Evolutionary conservation across 2,888 invertebrate species (phyloP).

Genomic region (Psylliodes chrysocephalus): DNA sequence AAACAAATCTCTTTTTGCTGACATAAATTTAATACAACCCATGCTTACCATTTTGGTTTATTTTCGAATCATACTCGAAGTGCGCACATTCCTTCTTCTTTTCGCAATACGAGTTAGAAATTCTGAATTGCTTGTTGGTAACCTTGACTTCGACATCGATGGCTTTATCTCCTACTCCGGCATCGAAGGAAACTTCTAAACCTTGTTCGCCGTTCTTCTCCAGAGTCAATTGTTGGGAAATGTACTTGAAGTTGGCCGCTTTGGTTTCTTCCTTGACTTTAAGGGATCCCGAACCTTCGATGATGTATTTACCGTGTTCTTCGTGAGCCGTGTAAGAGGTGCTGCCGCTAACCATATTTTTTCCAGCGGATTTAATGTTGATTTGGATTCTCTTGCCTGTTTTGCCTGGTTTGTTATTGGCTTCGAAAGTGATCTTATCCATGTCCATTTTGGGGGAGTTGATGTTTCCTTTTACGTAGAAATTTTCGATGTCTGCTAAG

Average conservation of each 20-base stretch:
- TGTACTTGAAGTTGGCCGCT: constrained; percentile 79
- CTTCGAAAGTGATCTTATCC: constrained; percentile 73
- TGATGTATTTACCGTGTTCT: constrained; percentile 75
- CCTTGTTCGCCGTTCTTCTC: constrained; percentile 77
- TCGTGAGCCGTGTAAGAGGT: constrained; percentile 77
- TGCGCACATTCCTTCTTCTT: constrained; percentile 83
- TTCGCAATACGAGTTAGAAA: constrained; percentile 79
- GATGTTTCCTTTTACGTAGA: constrained; percentile 70
- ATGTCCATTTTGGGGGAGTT: constrained; percentile 73
- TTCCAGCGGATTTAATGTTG: constrained; percentile 71
- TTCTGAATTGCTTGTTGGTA: constrained; percentile 78
- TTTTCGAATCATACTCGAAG: constrained; percentile 74
- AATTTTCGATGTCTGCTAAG: constrained; percentile 72
- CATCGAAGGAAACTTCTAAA: constrained; percentile 74
- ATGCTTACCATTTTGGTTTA: constrained; percentile 61
- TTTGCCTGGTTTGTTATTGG: constrained; percentile 70
- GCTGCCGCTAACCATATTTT: constrained; percentile 77
- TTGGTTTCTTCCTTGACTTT: constrained; percentile 76
- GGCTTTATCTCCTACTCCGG: constrained; percentile 75
- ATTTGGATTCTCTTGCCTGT: constrained; percentile 73
- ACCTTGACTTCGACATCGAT: constrained; percentile 76
- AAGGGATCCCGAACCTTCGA: constrained; percentile 81
- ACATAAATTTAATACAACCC: too few species aligned
- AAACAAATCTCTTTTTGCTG: too few species aligned
- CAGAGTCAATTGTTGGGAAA: constrained; percentile 68